These are phyloP conservation scores for Euspilapteryx auroguttella DNA, from an alignment of 2,888 invertebrate species.

Conservation along the genomic window DNA sequence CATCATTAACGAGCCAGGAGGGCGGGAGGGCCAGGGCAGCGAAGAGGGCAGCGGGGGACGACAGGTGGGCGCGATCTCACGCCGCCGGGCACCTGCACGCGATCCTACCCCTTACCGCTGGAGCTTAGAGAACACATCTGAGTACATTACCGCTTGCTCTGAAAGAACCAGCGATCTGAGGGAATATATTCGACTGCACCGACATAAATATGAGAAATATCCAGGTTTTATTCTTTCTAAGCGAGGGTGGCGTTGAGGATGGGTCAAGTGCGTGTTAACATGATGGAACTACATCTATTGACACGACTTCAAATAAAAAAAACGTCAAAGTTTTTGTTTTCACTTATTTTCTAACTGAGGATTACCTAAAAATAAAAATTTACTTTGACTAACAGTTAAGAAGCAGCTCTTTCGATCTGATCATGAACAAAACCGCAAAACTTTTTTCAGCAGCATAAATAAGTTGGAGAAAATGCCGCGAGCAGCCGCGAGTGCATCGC, in stretches of 20 bases:
- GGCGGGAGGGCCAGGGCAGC: slow-evolving; percentile 61
- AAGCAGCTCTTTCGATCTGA: too few relatives aligned
- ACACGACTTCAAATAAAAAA: too few relatives aligned
- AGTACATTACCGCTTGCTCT: slow-evolving; percentile 10
- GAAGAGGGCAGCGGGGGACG: slow-evolving; percentile 61
- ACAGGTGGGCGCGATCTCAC: slow-evolving; percentile 63
- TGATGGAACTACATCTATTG: too few relatives aligned
- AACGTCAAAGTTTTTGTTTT: too few relatives aligned
- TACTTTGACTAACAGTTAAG: too few relatives aligned
- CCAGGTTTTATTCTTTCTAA: slow-evolving; percentile 46
- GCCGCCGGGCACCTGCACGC: slow-evolving; percentile 41
- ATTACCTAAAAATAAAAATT: too few relatives aligned
- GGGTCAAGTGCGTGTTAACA: too few relatives aligned
- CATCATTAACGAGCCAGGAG: slow-evolving; percentile 76
- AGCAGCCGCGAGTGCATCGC: too few relatives aligned
- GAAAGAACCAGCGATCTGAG: slow-evolving; percentile 27
- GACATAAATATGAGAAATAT: slow-evolving; percentile 59
- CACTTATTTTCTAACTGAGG: too few relatives aligned
- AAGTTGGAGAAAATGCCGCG: too few relatives aligned
- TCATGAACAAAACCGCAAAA: too few relatives aligned
- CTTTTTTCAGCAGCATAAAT: too few relatives aligned
- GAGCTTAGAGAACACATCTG: slow-evolving; percentile 30
- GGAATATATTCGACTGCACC: slow-evolving; percentile 54
- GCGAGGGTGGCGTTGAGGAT: slow-evolving; percentile 17
- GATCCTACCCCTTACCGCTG: slow-evolving; percentile 40